Conservation (phyloP, 2,888 invertebrate genomes). For the Ormyrus pomaceus region DNA sequence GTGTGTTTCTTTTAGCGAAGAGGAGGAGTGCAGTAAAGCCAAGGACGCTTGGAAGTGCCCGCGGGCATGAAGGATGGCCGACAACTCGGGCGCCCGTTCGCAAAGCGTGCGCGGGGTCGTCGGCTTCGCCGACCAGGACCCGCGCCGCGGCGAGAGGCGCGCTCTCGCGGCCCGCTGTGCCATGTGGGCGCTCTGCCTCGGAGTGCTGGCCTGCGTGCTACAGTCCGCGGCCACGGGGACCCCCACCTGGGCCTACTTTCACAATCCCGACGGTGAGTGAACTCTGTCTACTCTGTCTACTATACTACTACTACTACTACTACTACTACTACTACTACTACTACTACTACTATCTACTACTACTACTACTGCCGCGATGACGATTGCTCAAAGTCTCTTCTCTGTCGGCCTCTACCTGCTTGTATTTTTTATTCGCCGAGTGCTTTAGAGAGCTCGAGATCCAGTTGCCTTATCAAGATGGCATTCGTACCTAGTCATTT, state of each 20-base stretch:
- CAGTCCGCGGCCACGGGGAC: constrained; percentile 90
- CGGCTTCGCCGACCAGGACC: constrained; percentile 70
- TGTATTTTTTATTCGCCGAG: too few species aligned
- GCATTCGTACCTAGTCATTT: too few species aligned
- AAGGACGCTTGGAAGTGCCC: constrained; percentile 3
- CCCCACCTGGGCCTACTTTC: constrained; percentile 92
- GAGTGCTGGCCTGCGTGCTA: constrained; percentile 80
- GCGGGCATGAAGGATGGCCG: constrained; percentile 75
- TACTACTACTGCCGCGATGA: neutral
- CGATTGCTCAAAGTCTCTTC: neutral
- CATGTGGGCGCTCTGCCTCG: constrained; percentile 70
- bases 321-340: too few species aligned
- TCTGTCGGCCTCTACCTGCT: neutral
- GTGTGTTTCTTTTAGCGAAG: neutral
- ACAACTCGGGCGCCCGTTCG: constrained; percentile 68
- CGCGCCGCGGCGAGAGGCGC: constrained; percentile 69
- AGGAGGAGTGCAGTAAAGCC: constrained; percentile 37
- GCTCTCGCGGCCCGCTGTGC: constrained; percentile 74
- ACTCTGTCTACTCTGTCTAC: neutral
- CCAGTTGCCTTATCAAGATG: too few species aligned
- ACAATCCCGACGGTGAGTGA: constrained; percentile 82
- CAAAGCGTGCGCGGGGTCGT: constrained; percentile 70
- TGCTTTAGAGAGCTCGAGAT: too few species aligned
- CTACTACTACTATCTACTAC: too few species aligned
- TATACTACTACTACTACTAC: too few species aligned